Evolutionary conservation across 2,113 vertebrate genomes (phyloP).

Genomic region (Oryzias melastigma): DNA sequence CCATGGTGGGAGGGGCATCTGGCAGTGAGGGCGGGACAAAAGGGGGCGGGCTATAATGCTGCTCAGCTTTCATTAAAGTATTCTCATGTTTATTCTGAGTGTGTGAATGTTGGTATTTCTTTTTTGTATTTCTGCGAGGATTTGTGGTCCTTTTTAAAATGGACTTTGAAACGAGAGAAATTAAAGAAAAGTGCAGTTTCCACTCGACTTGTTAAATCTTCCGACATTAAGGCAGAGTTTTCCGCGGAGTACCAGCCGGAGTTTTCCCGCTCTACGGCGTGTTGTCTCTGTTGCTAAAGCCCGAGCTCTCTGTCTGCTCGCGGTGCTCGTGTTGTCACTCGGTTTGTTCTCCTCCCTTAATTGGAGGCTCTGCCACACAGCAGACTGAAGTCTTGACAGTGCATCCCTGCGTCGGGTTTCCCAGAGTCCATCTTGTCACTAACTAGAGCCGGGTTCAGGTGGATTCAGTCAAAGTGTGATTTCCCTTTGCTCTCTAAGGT

Average conservation of each 20-base stretch:
- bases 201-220: too few relatives aligned
- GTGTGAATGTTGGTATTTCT: too few relatives aligned
- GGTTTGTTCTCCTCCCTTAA: conserved; percentile 49
- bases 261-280: conserved; percentile 2
- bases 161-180: too few relatives aligned
- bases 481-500: conserved; percentile 24
- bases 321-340: conserved; percentile 42
- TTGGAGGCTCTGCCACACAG: conserved; percentile 51
- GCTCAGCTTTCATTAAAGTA: too few relatives aligned
- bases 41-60: too few relatives aligned
- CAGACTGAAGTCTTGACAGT: conserved; percentile 47
- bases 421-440: conserved; percentile 42
- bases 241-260: neutral
- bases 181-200: too few relatives aligned
- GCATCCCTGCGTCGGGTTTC: conserved; percentile 27
- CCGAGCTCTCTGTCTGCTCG: conserved; percentile 6
- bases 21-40: too few relatives aligned
- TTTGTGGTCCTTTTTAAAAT: too few relatives aligned
- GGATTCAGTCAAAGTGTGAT: conserved; percentile 26
- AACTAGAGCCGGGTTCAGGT: conserved; percentile 22
- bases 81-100: too few relatives aligned
- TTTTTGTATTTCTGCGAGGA: too few relatives aligned
- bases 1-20: too few relatives aligned
- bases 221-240: too few relatives aligned
- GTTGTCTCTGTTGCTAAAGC: conserved; percentile 34